Evolutionary conservation across 2,113 vertebrate species (phyloP), one percentile per base, ranked within the genome.

Genomic region (Xiphorhynchus elegans): DNA sequence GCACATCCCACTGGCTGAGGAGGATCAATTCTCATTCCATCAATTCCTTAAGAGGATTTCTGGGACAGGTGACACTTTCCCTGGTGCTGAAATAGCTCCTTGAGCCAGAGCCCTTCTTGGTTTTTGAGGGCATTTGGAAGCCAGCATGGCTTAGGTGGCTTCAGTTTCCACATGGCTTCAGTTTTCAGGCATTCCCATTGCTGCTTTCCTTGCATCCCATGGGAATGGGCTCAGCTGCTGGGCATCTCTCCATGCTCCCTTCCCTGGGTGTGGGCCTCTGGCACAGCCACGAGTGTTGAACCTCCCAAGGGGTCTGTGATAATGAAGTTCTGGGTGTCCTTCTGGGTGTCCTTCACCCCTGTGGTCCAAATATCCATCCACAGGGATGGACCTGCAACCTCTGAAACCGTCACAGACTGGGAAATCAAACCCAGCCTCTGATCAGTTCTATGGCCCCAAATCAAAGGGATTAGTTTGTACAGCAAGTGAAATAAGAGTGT

Each of bases 391-490:
- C 49, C 39, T 33, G 47, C 25, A 17, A 47, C 20, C 35, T 31
- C 20, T 31, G 35, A 31, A 31, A 49, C 6, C 17, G 26, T 13
- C 5, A 4, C 7, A 4, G 6, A 14, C 40, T 23, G 66, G 40
- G 62, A 31, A 26, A 21, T 14, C 0, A 2, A n/a, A 23, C 20
- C 49, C 3, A 1, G 19, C 11, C 31, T 46, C 16, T 39, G 28
- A 2, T 16, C 9, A 7, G 6, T 14, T 58, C 33, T 47, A 21
- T 47, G 46, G 20, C 40, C 40, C 40, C 40, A 42, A 40, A 21
- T 52, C 2, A 2, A n/a, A 25, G 5, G 37, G 44, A 28, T 35
- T 29, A 26, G 29, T 53, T 76, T 55, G 29, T 40, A 12, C 19
- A 14, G 55, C 55, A 76, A 19, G 21, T 74, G 52, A 44, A 67